Percentiles rank a stretch among this genome's conserved stretches.
Evolutionary conservation across 2,888 invertebrate genomes (phyloP).

Genomic region (Cryptocephalus primarius): DNA sequence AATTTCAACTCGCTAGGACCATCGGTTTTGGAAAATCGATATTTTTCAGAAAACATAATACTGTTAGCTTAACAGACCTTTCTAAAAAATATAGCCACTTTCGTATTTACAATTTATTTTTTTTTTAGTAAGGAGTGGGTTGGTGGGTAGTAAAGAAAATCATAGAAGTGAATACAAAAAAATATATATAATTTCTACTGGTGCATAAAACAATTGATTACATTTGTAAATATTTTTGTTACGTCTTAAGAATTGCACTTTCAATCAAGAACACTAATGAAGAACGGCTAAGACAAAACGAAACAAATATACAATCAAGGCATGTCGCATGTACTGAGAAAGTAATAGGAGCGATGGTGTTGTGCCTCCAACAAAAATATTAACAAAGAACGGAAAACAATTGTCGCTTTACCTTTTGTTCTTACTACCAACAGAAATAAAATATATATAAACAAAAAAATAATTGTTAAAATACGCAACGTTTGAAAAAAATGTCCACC

Average conservation of each 20-base stretch:
- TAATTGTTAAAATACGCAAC: slow-evolving; percentile 26
- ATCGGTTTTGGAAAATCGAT: too few relatives aligned
- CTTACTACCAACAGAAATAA: slow-evolving; percentile 27
- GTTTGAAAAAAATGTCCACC: slow-evolving; percentile 26
- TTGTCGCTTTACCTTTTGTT: slow-evolving; percentile 10
- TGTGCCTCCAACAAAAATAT: slow-evolving; percentile 24
- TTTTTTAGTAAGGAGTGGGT: too few relatives aligned
- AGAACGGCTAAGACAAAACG: background rate
- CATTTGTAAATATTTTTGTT: slow-evolving; percentile 27
- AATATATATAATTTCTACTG: slow-evolving; percentile 32
- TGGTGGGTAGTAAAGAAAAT: slow-evolving; percentile 8
- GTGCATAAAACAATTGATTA: slow-evolving; percentile 26
- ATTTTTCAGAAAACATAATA: too few relatives aligned
- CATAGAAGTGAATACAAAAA: slow-evolving; percentile 25
- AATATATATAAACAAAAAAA: slow-evolving; percentile 26
- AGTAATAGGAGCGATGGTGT: slow-evolving; percentile 11
- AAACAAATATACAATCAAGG: slow-evolving; percentile 17
- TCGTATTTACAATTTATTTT: too few relatives aligned
- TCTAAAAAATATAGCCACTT: too few relatives aligned
- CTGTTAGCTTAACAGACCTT: too few relatives aligned
- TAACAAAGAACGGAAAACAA: slow-evolving; percentile 22
- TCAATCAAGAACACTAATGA: slow-evolving; percentile 6
- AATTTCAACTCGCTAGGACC: too few relatives aligned
- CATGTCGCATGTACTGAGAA: too few relatives aligned
- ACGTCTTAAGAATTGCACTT: slow-evolving; percentile 24